Evolutionary conservation across 2,113 vertebrate genomes (phyloP).

Genomic region (Scatophagus argus): DNA sequence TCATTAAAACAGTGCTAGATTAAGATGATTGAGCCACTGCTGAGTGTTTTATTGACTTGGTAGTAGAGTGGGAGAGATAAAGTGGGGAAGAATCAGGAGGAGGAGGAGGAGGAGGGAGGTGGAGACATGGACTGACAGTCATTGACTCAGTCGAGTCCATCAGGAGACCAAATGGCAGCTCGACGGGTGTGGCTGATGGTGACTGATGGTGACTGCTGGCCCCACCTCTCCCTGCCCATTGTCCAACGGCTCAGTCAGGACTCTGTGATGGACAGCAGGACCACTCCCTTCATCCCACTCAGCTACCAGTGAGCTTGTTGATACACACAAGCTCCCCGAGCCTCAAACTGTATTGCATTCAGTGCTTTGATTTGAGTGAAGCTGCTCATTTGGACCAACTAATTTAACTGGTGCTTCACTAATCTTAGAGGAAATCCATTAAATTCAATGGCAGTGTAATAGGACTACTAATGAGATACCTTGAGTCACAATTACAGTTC

Average conservation of each 20-base stretch:
- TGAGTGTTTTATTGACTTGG: slow-evolving; percentile 69
- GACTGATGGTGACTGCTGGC: slow-evolving; percentile 75
- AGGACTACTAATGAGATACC: slow-evolving; percentile 20
- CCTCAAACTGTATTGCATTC: not conserved
- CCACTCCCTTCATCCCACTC: slow-evolving; percentile 53
- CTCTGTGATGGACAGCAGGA: slow-evolving; percentile 62
- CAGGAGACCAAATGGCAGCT: slow-evolving; percentile 67
- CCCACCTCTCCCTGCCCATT: slow-evolving; percentile 65
- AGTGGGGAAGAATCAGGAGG: slow-evolving; percentile 33
- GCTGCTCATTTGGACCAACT: not conserved
- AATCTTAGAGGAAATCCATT: not conserved
- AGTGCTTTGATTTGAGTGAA: not conserved
- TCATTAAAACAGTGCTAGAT: slow-evolving; percentile 26
- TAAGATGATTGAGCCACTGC: slow-evolving; percentile 50
- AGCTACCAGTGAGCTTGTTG: not conserved
- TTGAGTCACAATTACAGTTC: slow-evolving; percentile 3
- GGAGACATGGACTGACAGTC: slow-evolving; percentile 76
- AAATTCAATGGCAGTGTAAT: not conserved
- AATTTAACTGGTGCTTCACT: not conserved
- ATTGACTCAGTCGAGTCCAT: slow-evolving; percentile 82
- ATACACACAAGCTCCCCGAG: not conserved
- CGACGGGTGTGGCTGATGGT: slow-evolving; percentile 68
- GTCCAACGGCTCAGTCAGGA: slow-evolving; percentile 62
- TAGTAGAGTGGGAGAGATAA: slow-evolving; percentile 34
- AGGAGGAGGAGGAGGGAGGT: slow-evolving; percentile 33